Conservation (phyloP, 2,888 invertebrate species). For the Xylota sylvarum region DNA sequence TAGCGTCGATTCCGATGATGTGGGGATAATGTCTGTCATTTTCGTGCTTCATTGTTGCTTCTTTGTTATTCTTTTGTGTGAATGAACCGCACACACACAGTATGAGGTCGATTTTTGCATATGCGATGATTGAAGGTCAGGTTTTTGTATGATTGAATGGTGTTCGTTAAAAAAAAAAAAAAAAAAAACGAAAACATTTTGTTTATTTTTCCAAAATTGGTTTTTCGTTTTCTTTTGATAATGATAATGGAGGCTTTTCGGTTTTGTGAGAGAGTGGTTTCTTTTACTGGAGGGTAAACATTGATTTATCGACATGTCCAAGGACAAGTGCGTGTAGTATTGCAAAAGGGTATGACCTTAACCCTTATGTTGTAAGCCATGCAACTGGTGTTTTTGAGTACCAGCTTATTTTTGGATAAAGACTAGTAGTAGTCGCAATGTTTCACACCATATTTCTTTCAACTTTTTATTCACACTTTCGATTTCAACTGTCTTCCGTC, state of each 20-base stretch:
- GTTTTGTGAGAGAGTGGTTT: background rate
- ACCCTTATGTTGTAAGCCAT: background rate
- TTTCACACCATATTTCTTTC: background rate
- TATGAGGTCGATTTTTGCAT: constrained; percentile 29
- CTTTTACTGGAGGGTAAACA: background rate
- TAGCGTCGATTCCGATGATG: constrained; percentile 15
- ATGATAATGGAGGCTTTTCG: constrained; percentile 20
- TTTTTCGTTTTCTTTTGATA: constrained; percentile 7
- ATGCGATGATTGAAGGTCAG: constrained; percentile 37
- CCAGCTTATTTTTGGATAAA: background rate
- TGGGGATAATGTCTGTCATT: constrained; percentile 36
- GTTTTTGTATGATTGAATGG: constrained; percentile 32
- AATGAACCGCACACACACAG: background rate
- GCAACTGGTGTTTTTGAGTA: background rate
- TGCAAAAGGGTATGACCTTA: background rate
- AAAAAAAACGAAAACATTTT: background rate
- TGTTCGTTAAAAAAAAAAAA: background rate
- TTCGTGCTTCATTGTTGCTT: constrained; percentile 13
- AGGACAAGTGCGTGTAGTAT: background rate
- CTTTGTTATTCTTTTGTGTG: constrained; percentile 9
- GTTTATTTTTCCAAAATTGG: background rate
- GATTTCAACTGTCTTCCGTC: constrained; percentile 15
- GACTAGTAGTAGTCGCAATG: background rate
- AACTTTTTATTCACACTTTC: constrained; percentile 23
- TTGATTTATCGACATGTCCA: constrained; percentile 19